Percentiles rank a stretch among this genome's conserved stretches.
phyloP scores from a whole-genome alignment of 1,140 invertebrate species.

The Drosophila repleta region DNA sequence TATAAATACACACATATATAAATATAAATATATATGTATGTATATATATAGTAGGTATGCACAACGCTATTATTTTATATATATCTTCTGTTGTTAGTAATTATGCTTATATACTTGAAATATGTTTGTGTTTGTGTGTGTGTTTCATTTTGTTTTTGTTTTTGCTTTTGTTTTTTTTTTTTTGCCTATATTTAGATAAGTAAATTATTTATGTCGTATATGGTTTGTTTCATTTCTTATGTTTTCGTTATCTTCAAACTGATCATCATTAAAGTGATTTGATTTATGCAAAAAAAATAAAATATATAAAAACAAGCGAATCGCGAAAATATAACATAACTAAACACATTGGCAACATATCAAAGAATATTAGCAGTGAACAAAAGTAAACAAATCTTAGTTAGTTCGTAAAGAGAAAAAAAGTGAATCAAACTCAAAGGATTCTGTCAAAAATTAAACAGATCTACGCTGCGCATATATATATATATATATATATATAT shows the following conservation, averaged over 20 bases:
- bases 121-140: slow-evolving; percentile 16
- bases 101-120: slow-evolving; percentile 28
- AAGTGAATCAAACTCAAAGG: slow-evolving; percentile 4
- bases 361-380: slow-evolving; percentile 20
- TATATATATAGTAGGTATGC: slow-evolving; percentile 24
- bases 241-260: slow-evolving; percentile 24
- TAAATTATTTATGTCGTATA: slow-evolving; percentile 34
- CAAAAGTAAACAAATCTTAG: slow-evolving; percentile 35
- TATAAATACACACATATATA: slow-evolving; percentile 29
- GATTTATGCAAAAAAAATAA: slow-evolving; percentile 17
- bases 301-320: slow-evolving; percentile 38
- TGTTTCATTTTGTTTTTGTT: slow-evolving; percentile 8
- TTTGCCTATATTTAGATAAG: slow-evolving; percentile 35
- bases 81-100: slow-evolving; percentile 30
- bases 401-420: slow-evolving; percentile 24
- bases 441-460: neutral
- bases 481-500: slow-evolving; percentile 7
- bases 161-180: slow-evolving; percentile 15
- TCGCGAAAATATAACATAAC: slow-evolving; percentile 43
- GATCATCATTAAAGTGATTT: slow-evolving; percentile 31
- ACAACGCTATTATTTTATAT: slow-evolving; percentile 33
- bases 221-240: slow-evolving; percentile 14
- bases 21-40: slow-evolving; percentile 10
- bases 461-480: slow-evolving; percentile 16
- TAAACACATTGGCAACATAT: slow-evolving; percentile 44